Base-by-base conservation (phyloP, 2,888 invertebrate species). In the Andricus quercusramuli region DNA sequence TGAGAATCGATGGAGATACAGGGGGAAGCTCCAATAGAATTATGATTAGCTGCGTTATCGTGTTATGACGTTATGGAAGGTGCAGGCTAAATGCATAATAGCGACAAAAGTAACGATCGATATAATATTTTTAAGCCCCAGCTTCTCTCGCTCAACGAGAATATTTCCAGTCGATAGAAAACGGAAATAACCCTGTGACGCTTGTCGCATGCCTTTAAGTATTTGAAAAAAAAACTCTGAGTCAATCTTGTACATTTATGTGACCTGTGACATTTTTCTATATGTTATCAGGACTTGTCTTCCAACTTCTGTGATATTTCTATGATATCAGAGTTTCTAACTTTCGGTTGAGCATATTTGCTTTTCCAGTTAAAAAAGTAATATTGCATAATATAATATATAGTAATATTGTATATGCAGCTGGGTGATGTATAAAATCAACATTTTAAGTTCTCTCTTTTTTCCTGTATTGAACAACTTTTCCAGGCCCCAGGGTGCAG, bases 31-130 rank as follows among this genome's bases (percentile, higher is more conserved):
- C 84, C 85, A 89, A 89, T 88, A 85, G 85, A 89, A 89, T 89
- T 89, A 88, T 86, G 81, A 89, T 88, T 89, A 90, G 85, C 84
- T 77, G 82, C 83, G 84, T 88, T 87, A 86, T 82, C 76, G 76
- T 47, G 76, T 41, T 64, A 67, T 37, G 66, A 67, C 56, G 77
- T 68, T 79, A 76, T 78, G 78, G 64, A 74, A 80, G 64, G 70
- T 74, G 66, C 79, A 82, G 56, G 37, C 32, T 59, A 74, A 74
- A 77, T 77, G 77, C 65, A 77, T 77, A 77, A 64, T 77, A 65
- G 15, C 77, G 37, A 74, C 77, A 29, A 44, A 25, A 41, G 64
- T 20, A 74, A 41, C 44, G 62, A 74, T 79, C 79, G 62, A 79
- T 79, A 20, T 62, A 41, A 62, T 59, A 56, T 59, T 70, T 62